phyloP scores from a whole-genome alignment of 2,888 invertebrate species.

The Trilocha varians region DNA sequence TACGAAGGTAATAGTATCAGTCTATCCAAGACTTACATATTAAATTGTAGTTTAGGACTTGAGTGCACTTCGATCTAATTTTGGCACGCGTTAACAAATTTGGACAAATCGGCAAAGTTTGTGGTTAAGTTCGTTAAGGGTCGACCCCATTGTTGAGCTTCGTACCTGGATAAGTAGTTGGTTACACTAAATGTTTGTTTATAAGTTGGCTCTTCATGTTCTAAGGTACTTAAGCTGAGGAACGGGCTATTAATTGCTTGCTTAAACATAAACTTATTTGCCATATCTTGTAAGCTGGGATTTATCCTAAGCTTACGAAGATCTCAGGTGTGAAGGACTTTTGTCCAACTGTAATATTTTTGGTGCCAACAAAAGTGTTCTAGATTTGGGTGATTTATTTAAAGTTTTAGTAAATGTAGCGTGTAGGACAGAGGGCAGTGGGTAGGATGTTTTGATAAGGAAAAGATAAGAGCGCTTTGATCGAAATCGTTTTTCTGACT shows the following conservation, averaged over 20 bases:
- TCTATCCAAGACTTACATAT: not conserved
- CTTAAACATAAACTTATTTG: not conserved
- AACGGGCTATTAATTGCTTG: not conserved
- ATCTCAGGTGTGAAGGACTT: not conserved
- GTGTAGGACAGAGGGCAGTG: too few relatives aligned
- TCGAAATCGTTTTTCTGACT: too few relatives aligned
- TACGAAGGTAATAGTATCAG: not conserved
- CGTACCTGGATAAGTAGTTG: not conserved
- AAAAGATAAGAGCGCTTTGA: too few relatives aligned
- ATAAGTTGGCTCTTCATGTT: not conserved
- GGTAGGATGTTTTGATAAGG: too few relatives aligned
- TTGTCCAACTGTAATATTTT: not conserved
- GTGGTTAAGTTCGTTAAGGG: not conserved
- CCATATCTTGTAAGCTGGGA: not conserved
- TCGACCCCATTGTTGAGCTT: not conserved
- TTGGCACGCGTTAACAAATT: not conserved
- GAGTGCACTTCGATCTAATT: not conserved
- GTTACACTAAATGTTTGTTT: not conserved
- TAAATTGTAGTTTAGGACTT: not conserved
- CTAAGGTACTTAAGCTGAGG: not conserved
- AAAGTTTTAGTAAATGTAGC: too few relatives aligned
- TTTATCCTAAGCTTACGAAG: not conserved
- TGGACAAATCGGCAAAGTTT: not conserved
- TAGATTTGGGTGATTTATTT: too few relatives aligned
- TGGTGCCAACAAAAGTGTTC: not conserved